Conservation (phyloP, 92 coral and sea anemone species). For the Palythoa grandiflora region DNA sequence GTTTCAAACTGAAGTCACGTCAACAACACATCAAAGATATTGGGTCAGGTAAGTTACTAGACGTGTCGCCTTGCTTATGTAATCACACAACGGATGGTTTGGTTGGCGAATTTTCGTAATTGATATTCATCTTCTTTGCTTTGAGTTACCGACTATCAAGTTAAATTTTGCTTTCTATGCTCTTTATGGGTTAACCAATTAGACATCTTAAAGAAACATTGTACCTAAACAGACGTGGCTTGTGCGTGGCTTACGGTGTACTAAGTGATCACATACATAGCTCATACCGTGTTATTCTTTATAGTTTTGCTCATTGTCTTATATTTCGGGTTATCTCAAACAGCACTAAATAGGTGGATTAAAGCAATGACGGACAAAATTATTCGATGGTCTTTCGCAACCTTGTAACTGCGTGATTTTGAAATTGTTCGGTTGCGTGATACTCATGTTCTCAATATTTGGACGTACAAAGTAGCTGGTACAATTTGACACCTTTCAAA, state of each 20-base stretch:
- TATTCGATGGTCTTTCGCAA: background rate
- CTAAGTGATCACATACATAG: too few species aligned
- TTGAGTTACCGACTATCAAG: background rate
- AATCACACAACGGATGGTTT: background rate
- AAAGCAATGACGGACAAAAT: background rate
- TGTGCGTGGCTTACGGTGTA: too few species aligned
- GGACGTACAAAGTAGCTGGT: background rate
- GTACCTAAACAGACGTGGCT: too few species aligned
- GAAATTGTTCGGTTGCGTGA: slow-evolving; percentile 4
- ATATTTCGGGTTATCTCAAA: background rate
- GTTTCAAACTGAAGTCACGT: background rate
- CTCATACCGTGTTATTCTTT: too few species aligned
- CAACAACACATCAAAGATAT: background rate
- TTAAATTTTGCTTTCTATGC: too few species aligned
- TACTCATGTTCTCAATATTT: background rate
- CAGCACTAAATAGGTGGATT: background rate
- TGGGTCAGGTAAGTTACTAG: background rate
- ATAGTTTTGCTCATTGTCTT: too few species aligned
- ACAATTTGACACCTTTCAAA: slow-evolving; percentile 13
- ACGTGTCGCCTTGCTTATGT: background rate
- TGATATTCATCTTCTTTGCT: background rate
- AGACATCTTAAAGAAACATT: too few species aligned
- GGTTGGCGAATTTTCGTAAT: background rate
- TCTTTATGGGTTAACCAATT: too few species aligned
- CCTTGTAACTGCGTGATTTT: background rate